Percentiles rank a stretch among this genome's conserved stretches.
Evolutionary conservation across 2,113 vertebrate species (phyloP).

Genomic region (Ginglymostoma cirratum): DNA sequence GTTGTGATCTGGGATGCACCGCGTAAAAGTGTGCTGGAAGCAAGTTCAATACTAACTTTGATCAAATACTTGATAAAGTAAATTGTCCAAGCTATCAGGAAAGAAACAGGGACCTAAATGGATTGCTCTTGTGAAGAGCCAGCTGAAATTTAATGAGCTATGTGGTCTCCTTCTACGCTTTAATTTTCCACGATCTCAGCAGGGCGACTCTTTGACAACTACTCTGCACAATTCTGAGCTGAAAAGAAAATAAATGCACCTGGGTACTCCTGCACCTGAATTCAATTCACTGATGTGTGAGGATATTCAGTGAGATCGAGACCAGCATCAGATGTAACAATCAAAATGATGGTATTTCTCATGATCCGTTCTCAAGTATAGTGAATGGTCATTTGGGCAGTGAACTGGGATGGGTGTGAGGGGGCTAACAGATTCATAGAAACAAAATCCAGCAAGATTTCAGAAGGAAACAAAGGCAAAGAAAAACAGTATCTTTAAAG

Average conservation of each 20-base stretch:
- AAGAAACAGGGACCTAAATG: background rate
- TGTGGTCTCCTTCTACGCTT: background rate
- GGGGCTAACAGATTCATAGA: background rate
- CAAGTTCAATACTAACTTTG: background rate
- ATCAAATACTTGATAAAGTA: background rate
- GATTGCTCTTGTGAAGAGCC: background rate
- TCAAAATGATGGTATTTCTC: background rate
- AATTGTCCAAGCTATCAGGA: no score
- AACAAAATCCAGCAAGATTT: background rate
- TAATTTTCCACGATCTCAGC: background rate
- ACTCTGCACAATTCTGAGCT: background rate
- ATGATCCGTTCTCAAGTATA: background rate
- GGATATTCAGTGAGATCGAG: background rate
- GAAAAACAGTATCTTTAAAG: background rate
- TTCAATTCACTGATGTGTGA: background rate
- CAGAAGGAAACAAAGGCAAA: background rate
- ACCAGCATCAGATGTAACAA: background rate
- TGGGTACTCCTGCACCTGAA: background rate
- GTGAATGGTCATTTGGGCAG: background rate
- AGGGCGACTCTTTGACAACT: background rate
- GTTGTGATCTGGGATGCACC: background rate
- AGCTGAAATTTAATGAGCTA: background rate
- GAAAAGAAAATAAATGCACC: background rate
- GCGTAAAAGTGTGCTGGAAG: background rate
- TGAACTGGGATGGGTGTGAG: background rate